phyloP scores from a whole-genome alignment of 2,888 invertebrate species.

The Phengaris alcon region DNA sequence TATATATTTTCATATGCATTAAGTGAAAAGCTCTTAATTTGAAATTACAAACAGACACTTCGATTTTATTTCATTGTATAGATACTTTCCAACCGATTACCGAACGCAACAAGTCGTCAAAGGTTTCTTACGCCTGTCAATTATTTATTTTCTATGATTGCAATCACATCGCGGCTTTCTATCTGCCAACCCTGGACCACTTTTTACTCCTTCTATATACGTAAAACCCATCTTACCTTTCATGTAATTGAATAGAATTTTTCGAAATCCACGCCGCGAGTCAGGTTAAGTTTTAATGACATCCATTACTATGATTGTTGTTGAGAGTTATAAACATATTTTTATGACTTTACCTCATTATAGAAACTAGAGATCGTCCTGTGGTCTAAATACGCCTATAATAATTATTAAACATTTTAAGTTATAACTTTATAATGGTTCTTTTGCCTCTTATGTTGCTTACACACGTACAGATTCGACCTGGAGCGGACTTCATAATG shows the following conservation, averaged over 20 bases:
- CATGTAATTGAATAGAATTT: slow-evolving; percentile 61
- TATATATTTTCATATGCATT: too few relatives aligned
- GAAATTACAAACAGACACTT: too few relatives aligned
- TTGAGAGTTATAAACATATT: neutral
- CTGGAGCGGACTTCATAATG: too few relatives aligned
- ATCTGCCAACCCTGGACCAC: neutral
- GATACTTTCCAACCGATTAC: neutral
- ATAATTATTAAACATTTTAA: too few relatives aligned
- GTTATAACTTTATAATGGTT: too few relatives aligned
- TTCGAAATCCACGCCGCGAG: slow-evolving; percentile 44
- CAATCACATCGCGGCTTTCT: slow-evolving; percentile 11
- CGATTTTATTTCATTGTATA: too few relatives aligned
- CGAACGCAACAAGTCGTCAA: neutral
- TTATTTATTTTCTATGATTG: slow-evolving; percentile 5
- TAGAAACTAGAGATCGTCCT: too few relatives aligned
- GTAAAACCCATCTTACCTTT: slow-evolving; percentile 51
- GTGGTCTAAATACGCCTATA: too few relatives aligned
- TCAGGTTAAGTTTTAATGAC: slow-evolving; percentile 23
- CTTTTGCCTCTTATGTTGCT: too few relatives aligned
- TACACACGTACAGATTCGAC: too few relatives aligned
- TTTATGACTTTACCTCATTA: neutral
- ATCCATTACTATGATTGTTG: neutral
- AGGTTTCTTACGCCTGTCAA: neutral
- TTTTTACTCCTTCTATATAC: slow-evolving; percentile 39
- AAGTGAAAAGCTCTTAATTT: too few relatives aligned